phyloP scores from a whole-genome alignment of 2,888 invertebrate species.

The Lissocephala sabroskyi region DNA sequence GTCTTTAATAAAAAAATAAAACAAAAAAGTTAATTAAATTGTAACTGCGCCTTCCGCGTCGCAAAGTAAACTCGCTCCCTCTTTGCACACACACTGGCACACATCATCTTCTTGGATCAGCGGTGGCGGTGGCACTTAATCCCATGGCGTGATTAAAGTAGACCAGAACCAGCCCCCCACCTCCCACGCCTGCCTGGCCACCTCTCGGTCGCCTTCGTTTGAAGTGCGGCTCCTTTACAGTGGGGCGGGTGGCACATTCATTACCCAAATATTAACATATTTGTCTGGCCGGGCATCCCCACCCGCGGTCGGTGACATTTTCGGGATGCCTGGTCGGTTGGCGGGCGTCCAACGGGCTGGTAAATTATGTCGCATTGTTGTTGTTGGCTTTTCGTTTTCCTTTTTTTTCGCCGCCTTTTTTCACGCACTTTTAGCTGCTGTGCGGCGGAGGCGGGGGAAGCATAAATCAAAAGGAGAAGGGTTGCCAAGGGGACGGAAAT shows the following conservation, averaged over 20 bases:
- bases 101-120: slow-evolving; percentile 42
- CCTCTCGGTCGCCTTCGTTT: not conserved
- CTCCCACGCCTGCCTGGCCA: not conserved
- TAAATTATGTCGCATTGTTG: slow-evolving; percentile 54
- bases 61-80: slow-evolving; percentile 48
- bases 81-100: no score
- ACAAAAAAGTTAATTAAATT: slow-evolving; percentile 66
- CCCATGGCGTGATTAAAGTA: slow-evolving; percentile 65
- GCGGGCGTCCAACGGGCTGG: no score
- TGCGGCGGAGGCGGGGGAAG: slow-evolving; percentile 6
- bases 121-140: slow-evolving; percentile 45
- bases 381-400: not conserved
- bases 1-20: slow-evolving; percentile 51
- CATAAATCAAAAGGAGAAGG: slow-evolving; percentile 43
- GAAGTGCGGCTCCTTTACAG: slow-evolving; percentile 2
- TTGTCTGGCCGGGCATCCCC: slow-evolving; percentile 20
- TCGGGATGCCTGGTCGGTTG: slow-evolving; percentile 18
- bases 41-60: slow-evolving; percentile 33
- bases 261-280: slow-evolving; percentile 63
- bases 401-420: slow-evolving; percentile 11
- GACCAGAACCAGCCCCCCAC: slow-evolving; percentile 29
- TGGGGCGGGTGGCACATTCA: slow-evolving; percentile 32
- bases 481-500: not conserved
- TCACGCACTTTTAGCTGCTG: not conserved
- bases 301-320: not conserved